phyloP scores from a whole-genome alignment of 2,113 vertebrate species.

The Coptodon rendalli region DNA sequence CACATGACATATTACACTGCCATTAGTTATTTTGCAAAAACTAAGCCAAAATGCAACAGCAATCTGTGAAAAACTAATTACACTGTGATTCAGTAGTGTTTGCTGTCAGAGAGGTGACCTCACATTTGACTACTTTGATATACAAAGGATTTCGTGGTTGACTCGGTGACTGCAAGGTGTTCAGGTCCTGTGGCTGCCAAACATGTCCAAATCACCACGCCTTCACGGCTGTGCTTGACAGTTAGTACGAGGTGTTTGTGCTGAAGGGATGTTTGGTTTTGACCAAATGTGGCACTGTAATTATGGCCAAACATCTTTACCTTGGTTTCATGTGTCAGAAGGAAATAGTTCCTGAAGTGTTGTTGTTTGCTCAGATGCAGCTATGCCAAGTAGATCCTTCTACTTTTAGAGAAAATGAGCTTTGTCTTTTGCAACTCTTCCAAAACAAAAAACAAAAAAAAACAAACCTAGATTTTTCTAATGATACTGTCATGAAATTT shows the following conservation, averaged over 20 bases:
- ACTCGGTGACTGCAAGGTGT: neutral
- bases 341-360: neutral
- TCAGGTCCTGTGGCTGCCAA: neutral
- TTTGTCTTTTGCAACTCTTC: neutral
- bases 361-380: neutral
- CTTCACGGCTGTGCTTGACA: neutral
- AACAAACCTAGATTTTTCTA: fast-evolving
- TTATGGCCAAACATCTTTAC: neutral
- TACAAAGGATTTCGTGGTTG: neutral
- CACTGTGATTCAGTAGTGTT: neutral
- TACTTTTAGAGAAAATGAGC: fast-evolving
- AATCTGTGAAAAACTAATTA: neutral
- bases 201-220: neutral
- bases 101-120: neutral
- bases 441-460: neutral
- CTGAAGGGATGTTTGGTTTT: neutral
- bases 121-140: neutral
- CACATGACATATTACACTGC: neutral
- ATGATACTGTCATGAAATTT: neutral
- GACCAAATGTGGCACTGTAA: neutral
- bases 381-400: neutral
- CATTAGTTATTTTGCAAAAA: neutral
- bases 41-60: neutral
- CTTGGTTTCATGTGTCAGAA: neutral
- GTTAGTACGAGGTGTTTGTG: neutral